These are phyloP conservation scores for Drosophila teissieri DNA, from an alignment of 1,140 invertebrate genomes.

Conservation along the genomic window DNA sequence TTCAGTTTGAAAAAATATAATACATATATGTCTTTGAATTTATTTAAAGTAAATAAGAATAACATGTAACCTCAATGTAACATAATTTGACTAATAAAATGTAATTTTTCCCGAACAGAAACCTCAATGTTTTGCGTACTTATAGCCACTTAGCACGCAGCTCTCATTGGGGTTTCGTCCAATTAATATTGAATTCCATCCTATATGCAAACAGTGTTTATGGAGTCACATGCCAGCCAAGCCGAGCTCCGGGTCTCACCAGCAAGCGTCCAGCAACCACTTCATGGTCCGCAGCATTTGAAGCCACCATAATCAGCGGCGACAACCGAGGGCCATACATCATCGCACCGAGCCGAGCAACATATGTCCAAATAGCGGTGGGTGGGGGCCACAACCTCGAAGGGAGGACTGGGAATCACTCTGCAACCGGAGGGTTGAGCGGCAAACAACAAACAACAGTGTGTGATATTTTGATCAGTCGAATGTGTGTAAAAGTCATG, in stretches of 20 bases:
- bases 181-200: constrained; percentile 45
- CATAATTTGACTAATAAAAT: neutral
- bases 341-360: constrained; percentile 56
- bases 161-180: constrained; percentile 15
- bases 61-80: neutral
- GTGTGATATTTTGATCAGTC: constrained; percentile 69
- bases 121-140: neutral
- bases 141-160: constrained; percentile 6
- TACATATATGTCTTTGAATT: too few species aligned
- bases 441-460: constrained; percentile 11
- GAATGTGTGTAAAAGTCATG: constrained; percentile 63
- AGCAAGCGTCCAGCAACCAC: constrained; percentile 57
- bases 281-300: constrained; percentile 58
- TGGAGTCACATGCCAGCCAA: neutral
- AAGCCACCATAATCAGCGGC: constrained; percentile 66
- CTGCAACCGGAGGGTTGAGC: constrained; percentile 1
- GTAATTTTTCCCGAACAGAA: neutral
- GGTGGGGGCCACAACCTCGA: constrained; percentile 9
- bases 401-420: too few species aligned
- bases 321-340: constrained; percentile 52
- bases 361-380: constrained; percentile 77
- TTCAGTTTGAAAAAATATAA: too few species aligned
- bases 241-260: neutral
- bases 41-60: too few species aligned
- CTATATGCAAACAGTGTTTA: constrained; percentile 19